Evolutionary conservation across 1,140 invertebrate genomes (phyloP), one percentile per base, ranked within the genome.

Genomic region (Pectinophora gossypiella): DNA sequence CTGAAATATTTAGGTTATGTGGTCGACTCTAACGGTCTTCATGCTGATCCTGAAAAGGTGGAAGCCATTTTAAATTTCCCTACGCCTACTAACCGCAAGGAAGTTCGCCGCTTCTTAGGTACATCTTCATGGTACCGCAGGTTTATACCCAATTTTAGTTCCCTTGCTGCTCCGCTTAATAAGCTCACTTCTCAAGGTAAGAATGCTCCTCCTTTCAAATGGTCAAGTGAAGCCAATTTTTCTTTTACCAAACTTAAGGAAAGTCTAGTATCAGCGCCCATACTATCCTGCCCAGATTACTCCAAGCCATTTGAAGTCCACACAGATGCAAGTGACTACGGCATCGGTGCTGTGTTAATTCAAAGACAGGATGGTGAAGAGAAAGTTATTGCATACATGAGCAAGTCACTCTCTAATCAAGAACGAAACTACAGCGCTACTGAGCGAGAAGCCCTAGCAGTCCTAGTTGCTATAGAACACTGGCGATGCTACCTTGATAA

Each of bases 111-210:
- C n/a, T 79, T 80, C 66, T 46, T 87, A 10, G 84, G 87, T 4
- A 62, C 85, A 38, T 51, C 67, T n/a, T 60, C 71, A 7, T 90
- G 80, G 65, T 89, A 88, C 42, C 59, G 79, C 19, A 64, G 77
- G 18, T 90, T 88, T 43, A 54, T 88, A 5, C 59, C 62, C 10
- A 62, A 22, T 9, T 59, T 61, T 20, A 32, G 6, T 19, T 20
- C 5, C 54, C n/a, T 51, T 19, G 48, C 71, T 16, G n/a, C 35
- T 21, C 54, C 55, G 0, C 52, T 76, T 0, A 53, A 38, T n/a
- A 49, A 38, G 10, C 23, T 72, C 1, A 56, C 59, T 20, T 40
- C 45, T 0, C 10, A 13, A 1, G 13, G 18, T 1, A 54, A 54
- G 40, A 50, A 49, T 0, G 16, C 27, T 10, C 44, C 47, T n/a